Evolutionary conservation across 2,888 invertebrate genomes (phyloP), one percentile per base, ranked within the genome.

Genomic region (Dryobotodes eremita): DNA sequence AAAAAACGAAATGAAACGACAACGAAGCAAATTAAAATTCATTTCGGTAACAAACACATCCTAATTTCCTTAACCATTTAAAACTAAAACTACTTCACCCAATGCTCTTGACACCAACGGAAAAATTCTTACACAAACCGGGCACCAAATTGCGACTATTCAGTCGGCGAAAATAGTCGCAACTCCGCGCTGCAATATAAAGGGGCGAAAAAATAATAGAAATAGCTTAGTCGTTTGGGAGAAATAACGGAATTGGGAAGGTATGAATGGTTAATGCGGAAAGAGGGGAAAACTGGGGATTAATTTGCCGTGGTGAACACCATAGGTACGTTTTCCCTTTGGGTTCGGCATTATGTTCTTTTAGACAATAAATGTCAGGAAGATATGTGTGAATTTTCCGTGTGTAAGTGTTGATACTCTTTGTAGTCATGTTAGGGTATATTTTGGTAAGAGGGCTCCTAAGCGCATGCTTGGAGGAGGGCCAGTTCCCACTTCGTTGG

Each of bases 221-320:
- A 90, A 91, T 89, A 92, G 91, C 90, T 89, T 85, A 88, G 83
- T 84, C 91, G 89, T 93, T 93, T 91, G 91, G 90, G 92, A 91
- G 92, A 91, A 94, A 94, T 94, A 95, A 94, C 92, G 91, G 90
- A 95, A 95, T 95, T 94, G 94, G 91, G 90, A 91, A 92, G 91
- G 93, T 94, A 95, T 95, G 95, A 95, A 95, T 95, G 94, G 93
- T 95, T 95, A 95, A 95, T 95, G 95, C 92, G 88, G 82, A 86
- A 88, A 92, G 92, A 93, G 93, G 92, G 91, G 93, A 92, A 92
- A 89, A 90, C 86, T 85, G 85, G 88, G 93, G 93, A 95, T 94
- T 95, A 94, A 95, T 95, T 94, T 92, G 89, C 90, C 89, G 89
- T 89, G 91, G 92, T 91, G 84, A 92, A 90, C 88, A 85, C 83